These are phyloP conservation scores for Ischnura elegans DNA, from an alignment of 2,888 invertebrate genomes.

Conservation along the genomic window DNA sequence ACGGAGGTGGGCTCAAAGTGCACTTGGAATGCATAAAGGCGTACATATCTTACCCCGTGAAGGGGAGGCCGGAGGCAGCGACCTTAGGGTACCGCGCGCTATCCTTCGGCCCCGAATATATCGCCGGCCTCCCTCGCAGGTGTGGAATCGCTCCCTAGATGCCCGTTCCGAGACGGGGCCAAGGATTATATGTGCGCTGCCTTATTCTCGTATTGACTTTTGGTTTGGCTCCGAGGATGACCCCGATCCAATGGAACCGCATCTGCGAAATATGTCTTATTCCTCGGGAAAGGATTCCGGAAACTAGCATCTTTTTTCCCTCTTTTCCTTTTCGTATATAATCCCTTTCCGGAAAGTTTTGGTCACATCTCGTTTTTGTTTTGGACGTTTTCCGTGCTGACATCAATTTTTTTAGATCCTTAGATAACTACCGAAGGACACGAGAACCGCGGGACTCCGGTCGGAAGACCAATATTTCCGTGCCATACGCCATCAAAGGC, in stretches of 20 bases:
- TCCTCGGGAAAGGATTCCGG: background rate
- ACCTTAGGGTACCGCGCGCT: background rate
- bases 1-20: conserved; percentile 6
- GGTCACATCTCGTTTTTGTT: background rate
- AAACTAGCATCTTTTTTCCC: background rate
- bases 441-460: background rate
- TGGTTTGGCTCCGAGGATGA: conserved; percentile 30
- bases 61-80: background rate
- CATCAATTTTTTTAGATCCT: background rate
- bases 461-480: background rate
- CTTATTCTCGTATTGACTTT: conserved; percentile 38
- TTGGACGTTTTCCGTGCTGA: background rate
- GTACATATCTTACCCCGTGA: background rate
- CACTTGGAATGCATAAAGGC: conserved; percentile 23
- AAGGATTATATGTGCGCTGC: conserved; percentile 22
- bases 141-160: conserved; percentile 12
- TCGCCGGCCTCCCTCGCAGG: background rate
- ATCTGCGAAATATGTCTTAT: conserved; percentile 35
- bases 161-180: conserved; percentile 27
- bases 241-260: conserved; percentile 8
- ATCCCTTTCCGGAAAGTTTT: background rate
- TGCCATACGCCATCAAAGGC: no score
- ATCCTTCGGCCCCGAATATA: background rate
- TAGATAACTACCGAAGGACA: background rate
- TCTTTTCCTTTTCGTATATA: background rate